Percentiles rank a stretch among this genome's conserved stretches.
These are phyloP conservation scores for Penaeus vannamei DNA, from an alignment of 1,140 invertebrate genomes.

Conservation along the genomic window DNA sequence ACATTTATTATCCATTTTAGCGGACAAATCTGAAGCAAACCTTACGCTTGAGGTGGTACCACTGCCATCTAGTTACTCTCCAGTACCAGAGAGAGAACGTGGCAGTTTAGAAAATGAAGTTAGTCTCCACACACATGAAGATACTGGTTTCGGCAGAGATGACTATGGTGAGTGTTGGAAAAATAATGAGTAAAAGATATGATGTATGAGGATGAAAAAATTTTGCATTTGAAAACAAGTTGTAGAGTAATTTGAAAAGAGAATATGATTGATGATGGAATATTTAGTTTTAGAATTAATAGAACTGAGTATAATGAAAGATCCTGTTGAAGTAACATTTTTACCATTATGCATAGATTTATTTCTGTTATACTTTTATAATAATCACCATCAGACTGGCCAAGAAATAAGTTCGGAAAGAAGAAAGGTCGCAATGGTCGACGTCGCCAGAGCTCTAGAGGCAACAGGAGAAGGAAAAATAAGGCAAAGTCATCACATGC, in stretches of 20 bases:
- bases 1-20: slow-evolving; percentile 70
- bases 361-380: neutral
- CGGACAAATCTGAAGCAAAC: slow-evolving; percentile 82
- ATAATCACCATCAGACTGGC: slow-evolving; percentile 14
- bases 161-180: slow-evolving; percentile 2
- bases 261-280: too few species aligned
- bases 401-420: slow-evolving; percentile 30
- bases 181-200: too few species aligned
- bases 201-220: too few species aligned
- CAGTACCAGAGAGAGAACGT: slow-evolving; percentile 70
- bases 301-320: too few species aligned
- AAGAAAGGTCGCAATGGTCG: neutral
- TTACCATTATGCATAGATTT: neutral
- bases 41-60: slow-evolving; percentile 82
- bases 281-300: too few species aligned
- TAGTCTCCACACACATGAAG: slow-evolving; percentile 29
- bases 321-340: too few species aligned
- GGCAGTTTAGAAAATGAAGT: slow-evolving; percentile 43
- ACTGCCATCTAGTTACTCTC: slow-evolving; percentile 82
- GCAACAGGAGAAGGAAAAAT: neutral
- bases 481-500: neutral
- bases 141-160: neutral
- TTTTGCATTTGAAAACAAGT: too few species aligned
- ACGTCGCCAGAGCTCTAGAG: slow-evolving; percentile 1
- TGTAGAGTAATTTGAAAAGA: too few species aligned